Evolutionary conservation across 2,797 vertebrate genomes (phyloP), one percentile per base, ranked within the genome.

Genomic region (Choloepus didactylus): DNA sequence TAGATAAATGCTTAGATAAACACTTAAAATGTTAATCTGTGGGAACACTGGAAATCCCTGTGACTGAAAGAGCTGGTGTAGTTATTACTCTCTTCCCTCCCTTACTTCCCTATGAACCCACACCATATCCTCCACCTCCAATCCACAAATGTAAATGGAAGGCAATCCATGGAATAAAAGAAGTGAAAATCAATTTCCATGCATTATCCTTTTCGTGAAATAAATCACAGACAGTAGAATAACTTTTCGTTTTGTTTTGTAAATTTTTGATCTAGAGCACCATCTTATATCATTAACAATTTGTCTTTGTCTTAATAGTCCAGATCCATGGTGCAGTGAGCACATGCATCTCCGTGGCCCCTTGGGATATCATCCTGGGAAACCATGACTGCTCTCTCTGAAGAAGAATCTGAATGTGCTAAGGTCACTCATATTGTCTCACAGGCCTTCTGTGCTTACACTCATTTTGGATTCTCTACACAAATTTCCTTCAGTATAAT

Each of bases 291-390:
- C 9, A 79, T 67, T 77, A 82, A 82, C 73, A 87, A 15, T 7
- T 19, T n/a, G 23, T 31, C 6, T 38, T 56, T 9, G 10, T 88
- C 64, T 94, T 27, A 12, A 41, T 23, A 29, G 41, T 60, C 9
- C 3, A 8, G 16, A 70, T 27, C 19, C 21, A 8, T 5, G 14
- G 21, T 46, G 12, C 15, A 54, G 35, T 49, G 69, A 72, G 12
- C 9, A 35, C 6, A 56, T 2, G 12, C 1, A 21, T 0, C 0
- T 5, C 18, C n/a, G 3, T 19, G 31, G 56, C 12, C n/a, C 1
- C 18, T 1, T 10, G 27, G 31, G 18, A 41, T n/a, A 9, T 31
- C 46, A 46, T 4, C 44, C 44, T 14, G 3, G 70, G 21, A 49
- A 41, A 19, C 25, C 38, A 73, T 0, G 23, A 12, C 21, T 60